Evolutionary conservation across 2,113 vertebrate genomes (phyloP), one percentile per base, ranked within the genome.

Genomic region (Lasiurus cinereus): DNA sequence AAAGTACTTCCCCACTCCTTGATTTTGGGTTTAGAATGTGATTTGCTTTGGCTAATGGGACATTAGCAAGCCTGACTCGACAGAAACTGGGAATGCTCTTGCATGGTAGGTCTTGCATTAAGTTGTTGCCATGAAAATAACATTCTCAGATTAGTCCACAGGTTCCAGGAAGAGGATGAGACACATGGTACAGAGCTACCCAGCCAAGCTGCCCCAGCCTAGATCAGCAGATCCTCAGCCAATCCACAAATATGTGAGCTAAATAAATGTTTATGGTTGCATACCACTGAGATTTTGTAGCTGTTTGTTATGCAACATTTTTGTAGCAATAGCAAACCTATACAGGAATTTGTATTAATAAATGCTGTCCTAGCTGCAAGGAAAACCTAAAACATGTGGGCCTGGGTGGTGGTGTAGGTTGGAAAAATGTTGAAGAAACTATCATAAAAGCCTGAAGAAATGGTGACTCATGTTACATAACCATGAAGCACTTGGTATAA

Each of bases 281-380:
- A 33, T 50, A 69, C 24, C n/a, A 62, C 14, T 72, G 56, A 83
- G 18, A 82, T 80, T 80, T 83, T 88, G 9, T 83, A 95, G 69
- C 54, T 93, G 72, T 94, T 94, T 54, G 4, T 73, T 84, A 73
- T 69, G n/a, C 19, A 43, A 90, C 67, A 88, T 46, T 89, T 85
- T 76, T 84, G n/a, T 88, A 73, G 52, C 29, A 88, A 43, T 22
- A 59, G 22, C 36, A 92, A 94, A 88, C 22, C 31, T 94, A 91
- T 36, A 31, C 8, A 79, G 80, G 73, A 66, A 77, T 89, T 90
- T 52, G 13, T 72, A 21, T 80, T 86, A 72, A 62, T 66, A 94
- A 92, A 27, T 84, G 66, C 5, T 43, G 8, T 80, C n/a, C 24
- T 82, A 78, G 4, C 50, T 92, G n/a, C 46, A 70, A 87, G 24